Base-by-base conservation (phyloP, 2,888 invertebrate genomes). In the Polyommatus icarus region DNA sequence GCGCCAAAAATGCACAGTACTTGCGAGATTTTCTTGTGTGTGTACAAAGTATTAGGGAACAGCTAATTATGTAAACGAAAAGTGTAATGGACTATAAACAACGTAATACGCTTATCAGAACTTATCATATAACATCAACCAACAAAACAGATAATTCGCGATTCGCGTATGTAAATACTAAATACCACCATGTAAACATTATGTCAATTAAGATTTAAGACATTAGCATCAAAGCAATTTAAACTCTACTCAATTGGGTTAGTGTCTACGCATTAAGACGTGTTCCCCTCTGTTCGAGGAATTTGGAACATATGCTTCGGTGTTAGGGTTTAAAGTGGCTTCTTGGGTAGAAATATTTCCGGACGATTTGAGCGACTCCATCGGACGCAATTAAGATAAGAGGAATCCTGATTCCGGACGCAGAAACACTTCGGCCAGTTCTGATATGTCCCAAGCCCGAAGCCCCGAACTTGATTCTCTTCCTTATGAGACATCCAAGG, bases 361-460 rank as follows among this genome's bases (percentile, higher is more conserved):
- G 32, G 71, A 36, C 71, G 36, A 71, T 71, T 71, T 71, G 71
- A 71, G 71, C 18, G 36, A 36, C 71, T 71, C n/a, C 71, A 71
- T 71, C 36, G 71, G 36, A 71, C 36, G 71, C 71, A 71, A 71
- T 71, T 71, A 71, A 71, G 71, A 71, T 71, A 71, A 71, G 71
- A 71, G 15, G 18, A 71, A 71, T 71, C 71, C 29, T 15, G 59
- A 59, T 59, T 59, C 59, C 59, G 59, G 61, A 61, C 24, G 3
- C 61, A 24, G 61, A 24, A 61, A 71, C 36, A 36, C 71, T 71
- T 36, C 1, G 36, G 36, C 15, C 18, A 71, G 32, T 71, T 36
- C 36, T 36, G 71, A 71, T 71, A 36, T 36, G n/a, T 71, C 18
- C 36, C 36, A 36, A 15, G 18, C 32, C 8, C 61, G 8, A 61